These are phyloP conservation scores for Isurus oxyrinchus DNA, from an alignment of 2,113 vertebrate species.

Conservation along the genomic window DNA sequence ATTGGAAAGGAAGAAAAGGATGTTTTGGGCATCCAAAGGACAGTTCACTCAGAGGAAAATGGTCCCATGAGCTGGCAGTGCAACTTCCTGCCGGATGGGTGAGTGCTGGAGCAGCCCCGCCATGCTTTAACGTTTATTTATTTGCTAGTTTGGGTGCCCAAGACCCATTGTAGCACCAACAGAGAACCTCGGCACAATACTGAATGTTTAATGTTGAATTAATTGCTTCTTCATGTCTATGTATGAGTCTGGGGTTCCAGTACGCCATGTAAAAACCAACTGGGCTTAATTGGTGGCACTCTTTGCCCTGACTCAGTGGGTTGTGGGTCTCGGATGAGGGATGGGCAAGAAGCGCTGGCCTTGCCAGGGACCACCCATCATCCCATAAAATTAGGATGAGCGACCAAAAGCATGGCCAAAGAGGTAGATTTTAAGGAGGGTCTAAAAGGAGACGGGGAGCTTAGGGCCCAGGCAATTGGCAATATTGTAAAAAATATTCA, in stretches of 20 bases:
- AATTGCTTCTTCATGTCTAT: neutral
- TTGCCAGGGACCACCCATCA: no score
- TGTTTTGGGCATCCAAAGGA: constrained; percentile 71
- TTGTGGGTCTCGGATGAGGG: neutral
- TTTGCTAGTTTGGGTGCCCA: neutral
- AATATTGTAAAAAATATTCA: no score
- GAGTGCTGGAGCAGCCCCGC: neutral
- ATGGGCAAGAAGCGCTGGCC: neutral
- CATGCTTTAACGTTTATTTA: neutral
- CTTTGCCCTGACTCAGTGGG: neutral
- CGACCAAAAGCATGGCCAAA: no score
- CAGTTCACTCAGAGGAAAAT: constrained; percentile 44
- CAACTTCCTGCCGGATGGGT: constrained; percentile 79
- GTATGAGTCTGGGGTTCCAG: no score
- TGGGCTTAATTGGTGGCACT: neutral
- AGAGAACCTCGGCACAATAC: neutral
- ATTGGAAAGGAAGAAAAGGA: constrained; percentile 53
- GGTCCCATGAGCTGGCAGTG: constrained; percentile 62
- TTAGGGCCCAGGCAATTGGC: no score
- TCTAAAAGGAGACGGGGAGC: no score
- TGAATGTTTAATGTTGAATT: neutral
- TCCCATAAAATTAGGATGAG: no score
- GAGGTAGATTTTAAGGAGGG: no score
- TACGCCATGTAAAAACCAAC: neutral
- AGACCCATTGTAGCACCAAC: neutral